These are phyloP conservation scores for Itoplectis maculator DNA, from an alignment of 2,888 invertebrate genomes.

Conservation along the genomic window DNA sequence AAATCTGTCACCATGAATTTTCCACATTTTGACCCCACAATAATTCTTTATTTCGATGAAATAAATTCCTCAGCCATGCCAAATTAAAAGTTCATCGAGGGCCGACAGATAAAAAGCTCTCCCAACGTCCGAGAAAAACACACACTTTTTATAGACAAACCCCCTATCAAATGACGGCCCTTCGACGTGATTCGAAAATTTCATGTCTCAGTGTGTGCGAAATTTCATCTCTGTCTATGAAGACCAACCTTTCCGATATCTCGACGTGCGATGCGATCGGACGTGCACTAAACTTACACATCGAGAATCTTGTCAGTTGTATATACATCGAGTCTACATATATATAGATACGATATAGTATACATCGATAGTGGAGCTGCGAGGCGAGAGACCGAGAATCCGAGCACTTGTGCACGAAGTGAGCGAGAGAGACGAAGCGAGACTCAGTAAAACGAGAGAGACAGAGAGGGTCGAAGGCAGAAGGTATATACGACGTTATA, in stretches of 20 bases:
- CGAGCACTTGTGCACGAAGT: conserved; percentile 7
- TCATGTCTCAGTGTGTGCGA: not conserved
- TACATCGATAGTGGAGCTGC: not conserved
- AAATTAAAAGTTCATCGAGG: not conserved
- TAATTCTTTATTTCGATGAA: no score
- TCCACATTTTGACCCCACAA: no score
- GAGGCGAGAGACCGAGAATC: not conserved
- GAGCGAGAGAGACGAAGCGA: conserved; percentile 37
- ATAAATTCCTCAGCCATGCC: no score
- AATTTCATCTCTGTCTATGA: no score
- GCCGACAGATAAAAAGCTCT: not conserved
- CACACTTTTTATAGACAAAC: not conserved
- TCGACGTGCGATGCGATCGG: no score
- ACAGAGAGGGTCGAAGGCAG: conserved; percentile 32
- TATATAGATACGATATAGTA: not conserved
- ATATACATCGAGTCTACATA: no score
- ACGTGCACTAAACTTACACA: not conserved
- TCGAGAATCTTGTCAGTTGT: no score
- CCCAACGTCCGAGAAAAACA: not conserved
- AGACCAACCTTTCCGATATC: not conserved
- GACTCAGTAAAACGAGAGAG: no score
- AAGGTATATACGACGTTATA: conserved; percentile 21
- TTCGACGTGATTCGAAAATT: not conserved
- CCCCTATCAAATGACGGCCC: not conserved
- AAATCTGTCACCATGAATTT: no score